Base-by-base conservation (phyloP, 1,140 invertebrate species). In the Asbolus verrucosus region DNA sequence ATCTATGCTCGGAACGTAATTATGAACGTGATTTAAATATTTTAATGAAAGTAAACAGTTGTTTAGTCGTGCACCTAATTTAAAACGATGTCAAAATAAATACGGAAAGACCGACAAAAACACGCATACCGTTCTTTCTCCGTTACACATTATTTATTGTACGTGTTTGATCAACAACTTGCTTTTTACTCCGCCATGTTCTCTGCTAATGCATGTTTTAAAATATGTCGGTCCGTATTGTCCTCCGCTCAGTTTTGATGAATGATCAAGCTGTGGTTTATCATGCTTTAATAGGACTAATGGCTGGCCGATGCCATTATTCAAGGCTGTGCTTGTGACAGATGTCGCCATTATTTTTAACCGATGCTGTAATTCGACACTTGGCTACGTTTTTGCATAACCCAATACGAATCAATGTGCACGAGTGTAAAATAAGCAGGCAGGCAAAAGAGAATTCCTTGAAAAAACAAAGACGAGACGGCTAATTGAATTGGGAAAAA, bases 401-500 rank as follows among this genome's bases (percentile, higher is more conserved):
- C 6, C 1, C 18, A 8, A 13, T 36, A 11, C 6, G 2, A 50
- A 18, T 50, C 43, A 50, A 50, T 50, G 43, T 21, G 16, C 16
- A 50, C 1, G 21, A 50, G 33, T n/a, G 33, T 36, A 2, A 36
- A 36, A 36, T 11, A 11, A 36, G 5, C 33, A n/a, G 8, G 8
- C 19, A 6, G n/a, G 13, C 9, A 27, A 6, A 14, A 14, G 11
- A 54, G n/a, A 21, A 54, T 27, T 54, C 24, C 2, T 9, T n/a
- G 9, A 50, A 54, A 27, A 54, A 54, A 54, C 46, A 54, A 54
- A 54, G 46, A 30, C 33, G 33, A 36, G 11, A 24, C 46, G 21
- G 21, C 46, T 54, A 54, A 54, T 54, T 54, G 46, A 54, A 54
- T 54, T 54, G 46, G 46, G 46, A 54, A 54, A 50, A 54, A 27